Evolutionary conservation across 2,797 vertebrate species (phyloP).

Genomic region (Semaprochilodus insignis): DNA sequence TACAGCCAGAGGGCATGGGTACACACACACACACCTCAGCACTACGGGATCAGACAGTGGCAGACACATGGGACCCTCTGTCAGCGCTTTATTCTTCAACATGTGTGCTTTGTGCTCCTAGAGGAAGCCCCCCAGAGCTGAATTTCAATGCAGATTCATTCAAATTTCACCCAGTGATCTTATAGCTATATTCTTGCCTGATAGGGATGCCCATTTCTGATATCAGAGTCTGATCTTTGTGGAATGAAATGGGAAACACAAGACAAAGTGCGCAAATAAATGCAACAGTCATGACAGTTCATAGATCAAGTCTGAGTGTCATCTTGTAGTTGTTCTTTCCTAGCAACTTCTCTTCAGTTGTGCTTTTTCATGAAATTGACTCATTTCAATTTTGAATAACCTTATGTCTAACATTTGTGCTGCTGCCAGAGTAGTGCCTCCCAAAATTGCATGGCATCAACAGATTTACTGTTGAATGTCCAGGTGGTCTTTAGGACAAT

Average conservation of each 20-base stretch:
- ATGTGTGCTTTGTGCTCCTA: not conserved
- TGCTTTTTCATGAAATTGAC: too few species aligned
- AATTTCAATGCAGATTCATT: not conserved
- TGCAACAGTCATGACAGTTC: not conserved
- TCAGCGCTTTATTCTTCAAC: not conserved
- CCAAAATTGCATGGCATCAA: not conserved
- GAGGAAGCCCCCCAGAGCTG: not conserved
- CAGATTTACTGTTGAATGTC: too few species aligned
- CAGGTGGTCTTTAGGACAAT: conserved; percentile 5
- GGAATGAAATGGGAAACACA: not conserved
- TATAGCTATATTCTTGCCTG: not conserved
- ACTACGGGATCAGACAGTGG: conserved; percentile 16
- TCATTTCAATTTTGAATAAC: too few species aligned
- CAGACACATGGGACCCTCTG: conserved; percentile 14
- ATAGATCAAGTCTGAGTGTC: too few species aligned
- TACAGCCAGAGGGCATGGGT: conserved; percentile 34
- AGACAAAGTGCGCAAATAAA: not conserved
- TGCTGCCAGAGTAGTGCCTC: not conserved
- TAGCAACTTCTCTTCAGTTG: not conserved
- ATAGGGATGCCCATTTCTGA: not conserved
- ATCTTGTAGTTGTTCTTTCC: not conserved
- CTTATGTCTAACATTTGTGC: too few species aligned
- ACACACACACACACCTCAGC: conserved; percentile 28
- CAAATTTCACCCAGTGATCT: conserved; percentile 1
- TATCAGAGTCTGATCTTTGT: not conserved